Evolutionary conservation across 2,888 invertebrate genomes (phyloP).

Genomic region (Nineta flava): DNA sequence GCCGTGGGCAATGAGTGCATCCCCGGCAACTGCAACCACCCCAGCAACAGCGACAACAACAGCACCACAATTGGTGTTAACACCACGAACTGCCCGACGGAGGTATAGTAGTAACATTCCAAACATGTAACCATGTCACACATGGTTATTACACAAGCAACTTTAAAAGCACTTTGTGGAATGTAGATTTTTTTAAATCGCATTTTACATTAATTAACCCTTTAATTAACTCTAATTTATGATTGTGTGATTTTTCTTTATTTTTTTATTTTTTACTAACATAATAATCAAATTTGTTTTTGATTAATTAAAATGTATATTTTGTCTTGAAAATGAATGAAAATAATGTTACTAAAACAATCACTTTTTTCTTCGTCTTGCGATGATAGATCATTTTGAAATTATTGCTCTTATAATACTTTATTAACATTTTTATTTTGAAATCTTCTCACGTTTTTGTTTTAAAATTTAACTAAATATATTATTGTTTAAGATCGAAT

Average conservation of each 20-base stretch:
- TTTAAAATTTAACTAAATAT: too few species aligned
- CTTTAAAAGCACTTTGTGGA: background rate
- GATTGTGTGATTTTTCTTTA: background rate
- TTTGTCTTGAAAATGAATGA: too few species aligned
- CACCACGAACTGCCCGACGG: slow-evolving; percentile 51
- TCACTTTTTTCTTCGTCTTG: too few species aligned
- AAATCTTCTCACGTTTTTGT: too few species aligned
- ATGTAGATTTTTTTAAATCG: background rate
- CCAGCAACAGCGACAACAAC: slow-evolving; percentile 30
- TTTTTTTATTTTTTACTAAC: slow-evolving; percentile 8
- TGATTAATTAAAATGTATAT: too few species aligned
- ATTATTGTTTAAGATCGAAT: too few species aligned
- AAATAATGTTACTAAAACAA: too few species aligned
- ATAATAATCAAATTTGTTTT: too few species aligned
- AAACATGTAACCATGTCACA: background rate
- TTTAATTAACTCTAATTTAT: background rate
- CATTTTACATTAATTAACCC: slow-evolving; percentile 1
- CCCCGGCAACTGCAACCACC: slow-evolving; percentile 34
- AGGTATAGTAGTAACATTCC: slow-evolving; percentile 35
- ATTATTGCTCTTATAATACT: too few species aligned
- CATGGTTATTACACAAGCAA: background rate
- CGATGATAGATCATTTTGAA: too few species aligned
- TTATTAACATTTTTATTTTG: too few species aligned
- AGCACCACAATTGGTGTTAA: slow-evolving; percentile 46
- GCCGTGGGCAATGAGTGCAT: slow-evolving; percentile 54